Conservation (phyloP, 2,113 vertebrate species). For the Perca flavescens region DNA sequence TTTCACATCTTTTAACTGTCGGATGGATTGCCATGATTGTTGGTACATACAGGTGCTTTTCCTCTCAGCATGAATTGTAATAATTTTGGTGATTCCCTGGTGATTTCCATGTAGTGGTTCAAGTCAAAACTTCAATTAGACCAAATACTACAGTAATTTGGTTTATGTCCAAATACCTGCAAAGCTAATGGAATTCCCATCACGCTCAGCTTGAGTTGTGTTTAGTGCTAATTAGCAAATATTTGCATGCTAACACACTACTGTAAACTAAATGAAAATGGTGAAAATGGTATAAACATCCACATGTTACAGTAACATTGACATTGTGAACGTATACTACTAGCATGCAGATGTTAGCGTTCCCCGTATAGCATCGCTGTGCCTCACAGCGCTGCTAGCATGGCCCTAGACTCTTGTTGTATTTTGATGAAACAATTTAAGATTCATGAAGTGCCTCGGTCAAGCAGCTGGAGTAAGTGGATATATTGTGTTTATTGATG, state of each 20-base stretch:
- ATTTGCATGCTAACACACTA: background rate
- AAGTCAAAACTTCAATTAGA: background rate
- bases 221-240: background rate
- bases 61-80: background rate
- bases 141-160: background rate
- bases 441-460: background rate
- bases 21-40: background rate
- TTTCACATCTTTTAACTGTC: too few species aligned
- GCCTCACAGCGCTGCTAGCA: background rate
- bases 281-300: background rate
- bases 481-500: slow-evolving; percentile 21
- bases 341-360: background rate
- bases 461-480: background rate
- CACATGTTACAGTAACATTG: background rate
- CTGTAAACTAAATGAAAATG: background rate
- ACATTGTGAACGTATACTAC: background rate
- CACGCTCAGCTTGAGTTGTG: background rate
- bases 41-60: background rate
- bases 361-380: background rate
- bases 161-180: background rate
- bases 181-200: background rate
- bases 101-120: background rate
- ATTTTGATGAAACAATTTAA: background rate
- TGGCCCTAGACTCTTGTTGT: background rate
- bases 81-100: background rate